phyloP scores from a whole-genome alignment of 2,888 invertebrate genomes.

The Trichopoda pennipes region DNA sequence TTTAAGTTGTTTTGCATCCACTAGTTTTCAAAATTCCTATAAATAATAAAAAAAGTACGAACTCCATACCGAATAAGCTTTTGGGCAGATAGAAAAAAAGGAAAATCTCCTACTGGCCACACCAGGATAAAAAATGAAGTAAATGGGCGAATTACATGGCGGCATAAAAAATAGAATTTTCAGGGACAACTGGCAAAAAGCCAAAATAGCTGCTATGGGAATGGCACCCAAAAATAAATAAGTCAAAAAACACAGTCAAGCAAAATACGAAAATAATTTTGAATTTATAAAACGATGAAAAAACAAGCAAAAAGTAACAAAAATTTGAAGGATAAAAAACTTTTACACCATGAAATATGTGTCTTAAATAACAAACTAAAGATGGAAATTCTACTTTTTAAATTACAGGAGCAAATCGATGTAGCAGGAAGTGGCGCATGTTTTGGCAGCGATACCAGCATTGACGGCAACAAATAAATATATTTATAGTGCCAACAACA shows the following conservation, averaged over 20 bases:
- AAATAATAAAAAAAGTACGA: slow-evolving; percentile 56
- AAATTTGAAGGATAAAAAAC: not conserved
- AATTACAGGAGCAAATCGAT: slow-evolving; percentile 60
- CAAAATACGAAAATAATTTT: not conserved
- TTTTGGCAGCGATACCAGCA: slow-evolving; percentile 30
- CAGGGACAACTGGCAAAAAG: slow-evolving; percentile 41
- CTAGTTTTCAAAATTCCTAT: slow-evolving; percentile 43
- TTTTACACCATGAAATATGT: slow-evolving; percentile 26
- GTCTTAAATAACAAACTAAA: slow-evolving; percentile 45
- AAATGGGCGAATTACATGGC: too few relatives aligned
- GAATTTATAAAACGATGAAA: slow-evolving; percentile 17
- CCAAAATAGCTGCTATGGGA: not conserved
- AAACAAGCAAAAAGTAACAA: slow-evolving; percentile 4
- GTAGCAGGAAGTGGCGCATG: slow-evolving; percentile 45
- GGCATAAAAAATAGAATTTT: slow-evolving; percentile 16
- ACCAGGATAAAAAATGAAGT: too few relatives aligned
- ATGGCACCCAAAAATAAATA: slow-evolving; percentile 27
- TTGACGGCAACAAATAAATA: slow-evolving; percentile 11
- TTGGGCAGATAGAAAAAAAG: not conserved
- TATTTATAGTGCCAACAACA: slow-evolving; percentile 23
- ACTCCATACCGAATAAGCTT: slow-evolving; percentile 11
- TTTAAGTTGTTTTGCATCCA: slow-evolving; percentile 18
- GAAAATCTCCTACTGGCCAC: slow-evolving; percentile 6
- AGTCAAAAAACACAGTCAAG: not conserved
- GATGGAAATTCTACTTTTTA: slow-evolving; percentile 30